A percentile compares a stretch with the other conserved stretches of the same genome.
These are phyloP conservation scores for Cyrtonyx montezumae DNA, from an alignment of 2,113 vertebrate genomes.

Conservation along the genomic window DNA sequence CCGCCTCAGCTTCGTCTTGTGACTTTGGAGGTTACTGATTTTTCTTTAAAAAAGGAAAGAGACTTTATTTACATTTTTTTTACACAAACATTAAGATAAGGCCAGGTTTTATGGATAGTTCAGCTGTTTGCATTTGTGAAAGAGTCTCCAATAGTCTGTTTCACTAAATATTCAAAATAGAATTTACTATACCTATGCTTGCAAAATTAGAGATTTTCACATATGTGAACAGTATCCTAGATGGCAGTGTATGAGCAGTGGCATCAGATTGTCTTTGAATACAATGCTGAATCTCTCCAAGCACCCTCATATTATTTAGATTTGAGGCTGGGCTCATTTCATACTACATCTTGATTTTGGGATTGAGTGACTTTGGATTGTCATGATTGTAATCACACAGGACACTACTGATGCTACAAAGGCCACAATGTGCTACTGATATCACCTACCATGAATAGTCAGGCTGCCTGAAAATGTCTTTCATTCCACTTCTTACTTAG, in stretches of 20 bases:
- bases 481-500: neutral
- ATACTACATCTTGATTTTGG: neutral
- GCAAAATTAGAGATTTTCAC: neutral
- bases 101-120: neutral
- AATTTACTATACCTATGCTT: fast-evolving
- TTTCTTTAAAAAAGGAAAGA: neutral
- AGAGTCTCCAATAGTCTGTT: neutral
- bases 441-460: neutral
- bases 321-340: neutral
- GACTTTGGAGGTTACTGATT: neutral
- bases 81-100: neutral
- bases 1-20: neutral
- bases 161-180: neutral
- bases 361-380: neutral
- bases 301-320: fast-evolving
- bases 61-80: neutral
- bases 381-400: fast-evolving
- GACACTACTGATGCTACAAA: neutral
- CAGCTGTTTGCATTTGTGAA: neutral
- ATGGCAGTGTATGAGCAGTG: fast-evolving
- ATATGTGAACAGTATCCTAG: fast-evolving
- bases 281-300: neutral
- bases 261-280: neutral
- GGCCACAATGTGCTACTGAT: neutral
- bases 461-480: neutral